Conservation (phyloP, 2,888 invertebrate genomes). For the Cantharis rufa region DNA sequence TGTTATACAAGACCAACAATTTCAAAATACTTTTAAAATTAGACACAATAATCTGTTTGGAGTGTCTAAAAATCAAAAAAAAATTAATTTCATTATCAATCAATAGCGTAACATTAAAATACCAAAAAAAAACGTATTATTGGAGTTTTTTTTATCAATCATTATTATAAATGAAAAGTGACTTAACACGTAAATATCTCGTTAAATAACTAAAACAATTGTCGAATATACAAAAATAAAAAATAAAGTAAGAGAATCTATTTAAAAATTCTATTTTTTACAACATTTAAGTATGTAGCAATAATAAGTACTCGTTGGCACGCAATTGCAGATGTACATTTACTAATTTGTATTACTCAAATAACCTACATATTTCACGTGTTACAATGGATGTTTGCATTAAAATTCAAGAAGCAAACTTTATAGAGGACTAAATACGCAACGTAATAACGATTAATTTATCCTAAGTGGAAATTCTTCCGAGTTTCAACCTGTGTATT, state of each 20-base stretch:
- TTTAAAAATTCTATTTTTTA: not conserved
- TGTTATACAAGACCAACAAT: not conserved
- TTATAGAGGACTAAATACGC: not conserved
- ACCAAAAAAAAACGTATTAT: not conserved
- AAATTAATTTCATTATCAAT: not conserved
- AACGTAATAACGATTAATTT: not conserved
- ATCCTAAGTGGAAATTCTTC: not conserved
- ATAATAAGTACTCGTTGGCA: not conserved
- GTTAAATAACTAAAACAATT: not conserved
- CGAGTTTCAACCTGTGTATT: not conserved
- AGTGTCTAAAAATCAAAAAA: not conserved
- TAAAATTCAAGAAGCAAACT: not conserved
- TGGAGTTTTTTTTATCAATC: not conserved
- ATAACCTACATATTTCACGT: slow-evolving; percentile 8
- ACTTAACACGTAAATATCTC: slow-evolving; percentile 1
- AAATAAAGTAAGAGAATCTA: not conserved
- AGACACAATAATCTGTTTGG: not conserved
- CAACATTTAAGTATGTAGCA: not conserved
- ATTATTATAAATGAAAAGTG: not conserved
- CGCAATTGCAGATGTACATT: slow-evolving; percentile 4
- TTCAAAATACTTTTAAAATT: not conserved
- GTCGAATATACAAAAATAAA: not conserved
- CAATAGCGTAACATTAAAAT: not conserved
- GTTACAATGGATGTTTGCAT: not conserved
- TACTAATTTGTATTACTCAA: slow-evolving; percentile 14